These are phyloP conservation scores for Epicampocera succincta DNA, from an alignment of 2,888 invertebrate genomes.

Conservation along the genomic window DNA sequence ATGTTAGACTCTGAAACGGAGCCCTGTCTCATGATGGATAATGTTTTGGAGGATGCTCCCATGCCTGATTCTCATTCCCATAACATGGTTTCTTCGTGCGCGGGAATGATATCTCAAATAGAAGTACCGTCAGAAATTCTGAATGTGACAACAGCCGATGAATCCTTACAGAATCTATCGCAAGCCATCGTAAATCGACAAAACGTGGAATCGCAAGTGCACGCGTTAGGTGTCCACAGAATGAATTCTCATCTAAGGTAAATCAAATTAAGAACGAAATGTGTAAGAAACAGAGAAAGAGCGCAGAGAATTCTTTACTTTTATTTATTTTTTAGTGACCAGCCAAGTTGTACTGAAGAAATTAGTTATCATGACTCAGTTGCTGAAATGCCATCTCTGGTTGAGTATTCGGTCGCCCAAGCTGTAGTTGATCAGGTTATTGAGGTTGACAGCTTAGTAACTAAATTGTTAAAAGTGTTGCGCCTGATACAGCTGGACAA, in stretches of 20 bases:
- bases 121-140: conserved; percentile 81
- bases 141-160: conserved; percentile 80
- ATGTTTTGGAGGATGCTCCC: conserved; percentile 86
- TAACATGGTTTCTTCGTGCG: conserved; percentile 85
- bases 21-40: conserved; percentile 91
- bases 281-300: neutral
- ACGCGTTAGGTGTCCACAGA: conserved; percentile 80
- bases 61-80: conserved; percentile 86
- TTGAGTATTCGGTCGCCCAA: conserved; percentile 83
- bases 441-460: conserved; percentile 88
- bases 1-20: conserved; percentile 92
- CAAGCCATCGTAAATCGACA: conserved; percentile 89
- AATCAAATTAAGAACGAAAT: conserved; percentile 56
- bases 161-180: conserved; percentile 89
- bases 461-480: conserved; percentile 87
- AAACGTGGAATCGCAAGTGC: conserved; percentile 84
- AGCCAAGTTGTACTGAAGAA: conserved; percentile 79
- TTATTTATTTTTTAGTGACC: conserved; percentile 64
- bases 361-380: conserved; percentile 82
- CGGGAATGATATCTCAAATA: conserved; percentile 83
- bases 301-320: neutral
- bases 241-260: conserved; percentile 80
- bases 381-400: conserved; percentile 81
- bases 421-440: conserved; percentile 88
- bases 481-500: conserved; percentile 88